A percentile compares a stretch with the other conserved stretches of the same genome.
Evolutionary conservation across 64 coral and sea anemone species (phyloP).

Genomic region (Montipora sp.): DNA sequence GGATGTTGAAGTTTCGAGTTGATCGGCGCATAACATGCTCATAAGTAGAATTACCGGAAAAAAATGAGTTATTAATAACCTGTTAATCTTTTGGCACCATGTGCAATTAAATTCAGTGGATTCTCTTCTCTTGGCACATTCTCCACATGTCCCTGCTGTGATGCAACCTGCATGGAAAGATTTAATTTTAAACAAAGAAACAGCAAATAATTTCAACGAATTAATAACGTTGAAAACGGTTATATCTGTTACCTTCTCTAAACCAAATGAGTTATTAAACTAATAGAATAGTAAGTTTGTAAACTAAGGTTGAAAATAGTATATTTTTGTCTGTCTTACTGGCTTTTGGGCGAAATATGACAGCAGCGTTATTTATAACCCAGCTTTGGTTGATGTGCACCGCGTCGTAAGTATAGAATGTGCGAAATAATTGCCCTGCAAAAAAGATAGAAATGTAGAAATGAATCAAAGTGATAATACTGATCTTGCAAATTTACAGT

Average conservation of each 20-base stretch:
- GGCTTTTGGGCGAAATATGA: constrained; percentile 27
- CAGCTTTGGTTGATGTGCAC: constrained; percentile 41
- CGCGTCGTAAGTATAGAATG: constrained; percentile 40
- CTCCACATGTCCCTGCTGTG: constrained; percentile 8
- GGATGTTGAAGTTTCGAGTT: too few species aligned
- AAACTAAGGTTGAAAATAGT: too few species aligned
- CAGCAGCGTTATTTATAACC: not conserved
- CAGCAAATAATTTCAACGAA: not conserved
- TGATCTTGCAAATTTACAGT: too few species aligned
- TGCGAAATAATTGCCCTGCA: constrained; percentile 18
- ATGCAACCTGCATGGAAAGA: not conserved
- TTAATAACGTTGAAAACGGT: too few species aligned
- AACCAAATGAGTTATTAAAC: too few species aligned
- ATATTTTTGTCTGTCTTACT: not conserved
- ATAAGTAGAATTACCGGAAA: too few species aligned
- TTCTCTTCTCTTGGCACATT: constrained; percentile 5
- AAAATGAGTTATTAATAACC: not conserved
- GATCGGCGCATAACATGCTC: too few species aligned
- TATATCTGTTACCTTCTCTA: too few species aligned
- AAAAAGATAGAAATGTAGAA: not conserved
- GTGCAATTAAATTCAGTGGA: constrained; percentile 20
- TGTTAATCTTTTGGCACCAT: constrained; percentile 9
- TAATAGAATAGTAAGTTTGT: too few species aligned
- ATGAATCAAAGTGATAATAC: too few species aligned
- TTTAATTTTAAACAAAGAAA: not conserved